Evolutionary conservation across 2,888 invertebrate species (phyloP).

Genomic region (Incurvaria masculella): DNA sequence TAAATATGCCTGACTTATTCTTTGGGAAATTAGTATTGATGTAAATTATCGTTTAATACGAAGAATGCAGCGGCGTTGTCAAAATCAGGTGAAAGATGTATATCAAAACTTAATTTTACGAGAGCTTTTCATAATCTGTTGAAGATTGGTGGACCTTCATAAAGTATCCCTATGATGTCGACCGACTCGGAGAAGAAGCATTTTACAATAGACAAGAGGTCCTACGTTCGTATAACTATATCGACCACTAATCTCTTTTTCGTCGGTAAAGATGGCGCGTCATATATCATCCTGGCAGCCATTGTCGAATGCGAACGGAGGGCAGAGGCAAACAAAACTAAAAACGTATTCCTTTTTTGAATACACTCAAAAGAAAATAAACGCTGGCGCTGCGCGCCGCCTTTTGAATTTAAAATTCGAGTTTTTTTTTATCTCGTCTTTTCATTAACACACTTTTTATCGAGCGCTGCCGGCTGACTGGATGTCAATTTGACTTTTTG

Average conservation of each 20-base stretch:
- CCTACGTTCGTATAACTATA: no score
- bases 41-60: no score
- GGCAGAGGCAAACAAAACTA: constrained; percentile 52
- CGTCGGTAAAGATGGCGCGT: constrained; percentile 36
- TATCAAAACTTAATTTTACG: no score
- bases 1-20: no score
- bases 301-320: constrained; percentile 52
- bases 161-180: no score
- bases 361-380: constrained; percentile 47
- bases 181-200: no score
- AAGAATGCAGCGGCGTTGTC: no score
- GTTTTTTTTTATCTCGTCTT: constrained; percentile 39
- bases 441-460: constrained; percentile 48
- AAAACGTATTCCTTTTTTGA: constrained; percentile 21
- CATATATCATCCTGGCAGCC: constrained; percentile 55
- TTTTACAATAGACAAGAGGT: constrained; percentile 30
- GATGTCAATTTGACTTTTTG: constrained; percentile 40
- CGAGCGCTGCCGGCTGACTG: constrained; percentile 26
- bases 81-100: no score
- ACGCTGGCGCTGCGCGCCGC: constrained; percentile 44
- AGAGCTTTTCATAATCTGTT: no score
- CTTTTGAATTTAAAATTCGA: constrained; percentile 44
- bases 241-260: constrained; percentile 51
- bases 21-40: no score
- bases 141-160: no score